These are phyloP conservation scores for Ailuropoda melanoleuca DNA, from an alignment of 2,113 vertebrate species.

Conservation along the genomic window DNA sequence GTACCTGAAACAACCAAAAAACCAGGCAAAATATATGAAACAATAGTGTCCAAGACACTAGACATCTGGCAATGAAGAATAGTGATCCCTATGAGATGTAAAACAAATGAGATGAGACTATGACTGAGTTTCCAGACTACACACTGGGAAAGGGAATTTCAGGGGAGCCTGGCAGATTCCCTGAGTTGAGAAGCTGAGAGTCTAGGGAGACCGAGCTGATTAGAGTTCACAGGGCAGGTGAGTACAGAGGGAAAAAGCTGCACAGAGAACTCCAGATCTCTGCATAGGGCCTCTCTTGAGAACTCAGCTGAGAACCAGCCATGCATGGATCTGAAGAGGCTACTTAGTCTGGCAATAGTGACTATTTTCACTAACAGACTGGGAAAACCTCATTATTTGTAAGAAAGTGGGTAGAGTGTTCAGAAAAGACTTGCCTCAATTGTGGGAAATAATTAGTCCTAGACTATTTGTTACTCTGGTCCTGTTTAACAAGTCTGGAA, in stretches of 20 bases:
- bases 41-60: not conserved
- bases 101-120: not conserved
- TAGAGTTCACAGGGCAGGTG: not conserved
- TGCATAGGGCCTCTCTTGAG: not conserved
- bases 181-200: not conserved
- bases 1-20: not conserved
- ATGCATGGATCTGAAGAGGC: not conserved
- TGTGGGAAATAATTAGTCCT: not conserved
- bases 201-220: not conserved
- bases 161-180: not conserved
- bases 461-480: not conserved
- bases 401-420: not conserved
- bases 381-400: not conserved
- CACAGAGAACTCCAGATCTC: not conserved
- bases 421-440: not conserved
- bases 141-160: too few relatives aligned
- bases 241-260: not conserved
- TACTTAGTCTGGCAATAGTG: not conserved
- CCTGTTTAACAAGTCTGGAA: not conserved
- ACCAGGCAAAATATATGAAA: not conserved
- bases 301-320: not conserved
- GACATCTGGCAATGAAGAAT: not conserved
- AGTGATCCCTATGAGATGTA: not conserved
- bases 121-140: not conserved
- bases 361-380: not conserved